Conservation (phyloP, 2,888 invertebrate species). For the Plusia festucae region DNA sequence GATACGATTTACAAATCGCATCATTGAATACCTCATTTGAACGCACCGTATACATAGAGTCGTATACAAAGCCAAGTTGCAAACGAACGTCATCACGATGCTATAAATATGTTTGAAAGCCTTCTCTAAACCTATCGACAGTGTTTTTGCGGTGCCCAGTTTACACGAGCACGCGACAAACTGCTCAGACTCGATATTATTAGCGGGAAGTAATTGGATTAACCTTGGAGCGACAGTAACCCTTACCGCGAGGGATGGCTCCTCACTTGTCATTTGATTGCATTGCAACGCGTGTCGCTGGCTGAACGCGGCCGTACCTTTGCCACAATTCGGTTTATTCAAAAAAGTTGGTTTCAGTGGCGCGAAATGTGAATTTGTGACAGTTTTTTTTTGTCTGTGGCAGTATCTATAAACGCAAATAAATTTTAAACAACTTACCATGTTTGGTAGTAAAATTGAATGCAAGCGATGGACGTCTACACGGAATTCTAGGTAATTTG, state of each 20-base stretch:
- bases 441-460: conserved; percentile 90
- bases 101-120: conserved; percentile 42
- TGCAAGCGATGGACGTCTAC: conserved; percentile 89
- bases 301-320: conserved; percentile 48
- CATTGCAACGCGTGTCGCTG: conserved; percentile 71
- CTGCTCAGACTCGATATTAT: conserved; percentile 70
- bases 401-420: not conserved
- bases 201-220: conserved; percentile 83
- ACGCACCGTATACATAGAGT: not conserved
- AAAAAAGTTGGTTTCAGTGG: conserved; percentile 37
- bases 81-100: conserved; percentile 25
- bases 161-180: conserved; percentile 56
- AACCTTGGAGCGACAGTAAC: conserved; percentile 85
- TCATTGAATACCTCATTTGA: not conserved
- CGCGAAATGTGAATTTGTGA: conserved; percentile 45
- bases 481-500: conserved; percentile 67
- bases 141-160: conserved; percentile 42
- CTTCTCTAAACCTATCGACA: conserved; percentile 36
- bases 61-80: conserved; percentile 1
- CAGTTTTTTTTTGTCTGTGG: conserved; percentile 23
- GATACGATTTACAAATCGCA: conserved; percentile 1
- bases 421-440: conserved; percentile 55
- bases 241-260: conserved; percentile 76
- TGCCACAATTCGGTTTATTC: conserved; percentile 26
- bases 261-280: conserved; percentile 73